Evolutionary conservation across 2,888 invertebrate species (phyloP), one percentile per base, ranked within the genome.

Genomic region (Phengaris alcon): DNA sequence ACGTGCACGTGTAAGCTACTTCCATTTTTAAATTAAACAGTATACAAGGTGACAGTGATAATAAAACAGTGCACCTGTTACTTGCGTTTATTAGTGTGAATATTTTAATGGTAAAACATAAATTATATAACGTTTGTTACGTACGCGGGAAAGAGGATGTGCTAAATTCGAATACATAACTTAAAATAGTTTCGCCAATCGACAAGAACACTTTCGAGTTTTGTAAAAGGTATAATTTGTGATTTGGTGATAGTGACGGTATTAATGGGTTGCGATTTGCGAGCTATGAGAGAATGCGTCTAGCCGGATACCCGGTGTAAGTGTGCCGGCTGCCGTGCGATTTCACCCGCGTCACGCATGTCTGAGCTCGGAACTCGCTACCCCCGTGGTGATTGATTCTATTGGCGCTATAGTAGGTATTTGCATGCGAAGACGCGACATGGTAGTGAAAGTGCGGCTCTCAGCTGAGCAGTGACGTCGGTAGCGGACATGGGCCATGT

Each of bases 301-400:
- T 79, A 81, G 80, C 89, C 90, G 90, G 90, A 88, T 89, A 80
- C 84, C 81, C 81, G 78, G 79, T 82, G 82, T 84, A 90, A 90
- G 90, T 90, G 89, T 90, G 90, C 82, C 90, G 86, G 9, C 22
- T 6, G 59, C 22, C 10, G 78, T 78, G 73, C 88, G 93, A 93
- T 93, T 93, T 93, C 93, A 84, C 91, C 85, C 81, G 86, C 87
- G 88, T 88, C 90, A 92, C 91, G 93, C 91, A 89, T 87, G 87
- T 88, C 86, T 88, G 87, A 83, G 81, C 83, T 83, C 83, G 82
- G 87, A 84, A 84, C 82, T 83, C 82, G 85, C 75, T 75, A 82
- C 83, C 81, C 82, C 86, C 86, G 85, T 84, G 81, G 80, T 83
- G 86, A 85, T 88, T 84, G 88, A 86, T 87, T 85, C 84, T 85